Evolutionary conservation across 2,797 vertebrate genomes (phyloP).

Genomic region (Parambassis ranga): DNA sequence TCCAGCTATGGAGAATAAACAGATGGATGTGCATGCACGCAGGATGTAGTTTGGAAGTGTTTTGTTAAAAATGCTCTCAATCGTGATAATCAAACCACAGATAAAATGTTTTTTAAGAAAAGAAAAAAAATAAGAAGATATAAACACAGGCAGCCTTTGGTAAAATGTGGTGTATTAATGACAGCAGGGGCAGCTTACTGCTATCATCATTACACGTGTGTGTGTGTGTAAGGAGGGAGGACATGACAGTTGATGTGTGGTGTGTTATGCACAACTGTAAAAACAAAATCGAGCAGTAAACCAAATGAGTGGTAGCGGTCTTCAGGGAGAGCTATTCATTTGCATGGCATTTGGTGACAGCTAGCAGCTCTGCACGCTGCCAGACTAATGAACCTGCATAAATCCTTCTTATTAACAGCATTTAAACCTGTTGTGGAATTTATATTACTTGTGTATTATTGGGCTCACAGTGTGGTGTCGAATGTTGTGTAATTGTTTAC

Average conservation of each 20-base stretch:
- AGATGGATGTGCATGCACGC: constrained; percentile 35
- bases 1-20: constrained; percentile 53
- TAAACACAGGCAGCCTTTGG: no score
- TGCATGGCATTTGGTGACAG: constrained; percentile 53
- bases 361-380: constrained; percentile 27
- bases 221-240: background rate
- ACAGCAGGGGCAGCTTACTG: background rate
- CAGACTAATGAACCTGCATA: constrained; percentile 47
- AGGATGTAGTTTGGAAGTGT: constrained; percentile 19
- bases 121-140: constrained; percentile 47
- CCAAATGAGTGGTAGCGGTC: constrained; percentile 35
- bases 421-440: constrained; percentile 36
- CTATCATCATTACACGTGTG: background rate
- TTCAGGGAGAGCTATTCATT: constrained; percentile 51
- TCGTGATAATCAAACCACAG: constrained; percentile 11
- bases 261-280: constrained; percentile 7
- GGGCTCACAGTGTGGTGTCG: background rate
- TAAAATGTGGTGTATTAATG: constrained; percentile 15
- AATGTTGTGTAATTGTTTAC: background rate
- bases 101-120: constrained; percentile 29
- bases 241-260: background rate
- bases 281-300: constrained; percentile 51
- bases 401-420: constrained; percentile 44
- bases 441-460: background rate
- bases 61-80: constrained; percentile 29